Percentiles rank a stretch among this genome's conserved stretches.
These are phyloP conservation scores for Sinocyclocheilus rhinocerous DNA, from an alignment of 2,113 vertebrate genomes.

Conservation along the genomic window DNA sequence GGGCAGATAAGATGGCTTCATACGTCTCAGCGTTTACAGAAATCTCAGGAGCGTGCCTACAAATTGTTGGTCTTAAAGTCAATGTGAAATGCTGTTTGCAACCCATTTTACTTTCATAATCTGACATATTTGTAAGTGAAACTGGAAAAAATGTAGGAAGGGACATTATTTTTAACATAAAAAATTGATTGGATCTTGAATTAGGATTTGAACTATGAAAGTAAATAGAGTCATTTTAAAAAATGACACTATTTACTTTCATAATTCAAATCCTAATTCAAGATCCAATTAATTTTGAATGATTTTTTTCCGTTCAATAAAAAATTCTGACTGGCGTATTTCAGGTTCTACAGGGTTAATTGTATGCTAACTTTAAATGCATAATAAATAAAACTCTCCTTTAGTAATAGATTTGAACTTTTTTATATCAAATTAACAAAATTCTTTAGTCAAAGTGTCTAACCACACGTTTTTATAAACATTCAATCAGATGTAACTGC, in stretches of 20 bases:
- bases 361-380: not conserved
- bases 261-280: too few species aligned
- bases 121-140: not conserved
- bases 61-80: not conserved
- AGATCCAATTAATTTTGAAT: too few species aligned
- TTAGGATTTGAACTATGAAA: too few species aligned
- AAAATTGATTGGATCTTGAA: not conserved
- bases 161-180: not conserved
- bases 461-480: too few species aligned
- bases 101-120: not conserved
- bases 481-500: too few species aligned
- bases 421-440: too few species aligned
- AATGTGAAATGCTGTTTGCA: not conserved
- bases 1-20: not conserved
- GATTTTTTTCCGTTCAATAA: too few species aligned
- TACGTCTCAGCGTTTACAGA: not conserved
- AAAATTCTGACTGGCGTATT: too few species aligned
- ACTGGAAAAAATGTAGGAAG: not conserved
- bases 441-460: too few species aligned
- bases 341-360: not conserved
- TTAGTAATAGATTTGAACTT: too few species aligned
- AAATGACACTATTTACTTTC: too few species aligned
- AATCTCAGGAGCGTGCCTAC: not conserved
- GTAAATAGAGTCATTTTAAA: too few species aligned
- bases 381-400: not conserved